phyloP scores from a whole-genome alignment of 2,113 vertebrate species.

The Castor canadensis region DNA sequence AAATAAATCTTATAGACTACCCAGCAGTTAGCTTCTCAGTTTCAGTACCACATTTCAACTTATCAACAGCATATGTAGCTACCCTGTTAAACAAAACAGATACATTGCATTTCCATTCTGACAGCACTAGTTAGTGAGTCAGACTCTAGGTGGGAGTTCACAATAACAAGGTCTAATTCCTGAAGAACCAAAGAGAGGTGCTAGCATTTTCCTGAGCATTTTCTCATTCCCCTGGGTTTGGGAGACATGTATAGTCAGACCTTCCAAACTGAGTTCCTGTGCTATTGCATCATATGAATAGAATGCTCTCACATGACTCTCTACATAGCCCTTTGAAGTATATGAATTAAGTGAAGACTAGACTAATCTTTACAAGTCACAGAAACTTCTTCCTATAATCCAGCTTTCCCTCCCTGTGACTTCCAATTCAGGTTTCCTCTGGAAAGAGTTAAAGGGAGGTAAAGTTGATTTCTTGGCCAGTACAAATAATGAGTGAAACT shows the following conservation, averaged over 20 bases:
- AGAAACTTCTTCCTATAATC: neutral
- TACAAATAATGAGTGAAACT: neutral
- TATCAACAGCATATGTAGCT: neutral
- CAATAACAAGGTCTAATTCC: neutral
- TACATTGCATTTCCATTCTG: too few relatives aligned
- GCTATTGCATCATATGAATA: too few relatives aligned
- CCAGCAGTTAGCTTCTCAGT: neutral
- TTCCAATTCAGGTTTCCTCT: neutral
- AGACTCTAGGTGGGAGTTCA: accelerated
- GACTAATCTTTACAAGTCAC: neutral
- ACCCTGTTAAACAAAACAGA: too few relatives aligned
- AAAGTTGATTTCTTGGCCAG: neutral
- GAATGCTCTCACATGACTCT: neutral
- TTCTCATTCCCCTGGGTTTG: neutral
- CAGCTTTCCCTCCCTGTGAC: neutral
- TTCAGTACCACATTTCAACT: neutral
- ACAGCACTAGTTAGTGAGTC: too few relatives aligned
- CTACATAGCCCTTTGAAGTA: neutral
- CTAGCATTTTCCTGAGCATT: neutral
- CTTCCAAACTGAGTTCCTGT: neutral
- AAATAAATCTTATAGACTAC: neutral
- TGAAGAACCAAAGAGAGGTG: neutral
- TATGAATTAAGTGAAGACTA: neutral
- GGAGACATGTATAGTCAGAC: neutral
- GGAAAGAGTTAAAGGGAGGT: neutral